A percentile compares a stretch with the other conserved stretches of the same genome.
Evolutionary conservation across 1,140 invertebrate species (phyloP).

Genomic region (Drosophila neocordata): DNA sequence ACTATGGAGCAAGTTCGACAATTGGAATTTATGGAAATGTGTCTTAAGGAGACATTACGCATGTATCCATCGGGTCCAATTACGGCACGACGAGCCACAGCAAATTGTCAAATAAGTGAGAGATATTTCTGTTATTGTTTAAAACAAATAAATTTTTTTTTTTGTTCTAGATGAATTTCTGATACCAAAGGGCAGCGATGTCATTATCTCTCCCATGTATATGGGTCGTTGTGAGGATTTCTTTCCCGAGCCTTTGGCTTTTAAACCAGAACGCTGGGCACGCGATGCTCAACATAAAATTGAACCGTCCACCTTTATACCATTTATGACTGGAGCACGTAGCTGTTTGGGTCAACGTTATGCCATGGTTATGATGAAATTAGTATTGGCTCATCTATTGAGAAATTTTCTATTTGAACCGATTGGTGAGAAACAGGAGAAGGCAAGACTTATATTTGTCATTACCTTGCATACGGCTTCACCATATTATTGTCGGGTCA

Average conservation of each 20-base stretch:
- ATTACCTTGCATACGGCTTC: constrained; percentile 57
- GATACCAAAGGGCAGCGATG: constrained; percentile 60
- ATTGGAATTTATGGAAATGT: constrained; percentile 85
- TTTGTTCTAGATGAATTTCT: constrained; percentile 60
- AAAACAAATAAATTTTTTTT: too few species aligned
- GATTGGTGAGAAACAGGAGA: constrained; percentile 49
- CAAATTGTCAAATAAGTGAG: constrained; percentile 65
- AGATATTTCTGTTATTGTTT: too few species aligned
- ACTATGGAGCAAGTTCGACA: constrained; percentile 84
- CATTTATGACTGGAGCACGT: constrained; percentile 87
- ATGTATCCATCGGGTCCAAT: constrained; percentile 92
- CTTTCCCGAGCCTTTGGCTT: constrained; percentile 89
- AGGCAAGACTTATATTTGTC: constrained; percentile 46
- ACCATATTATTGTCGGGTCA: constrained; percentile 56
- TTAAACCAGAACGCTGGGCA: constrained; percentile 90
- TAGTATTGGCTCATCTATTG: constrained; percentile 58
- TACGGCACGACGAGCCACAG: constrained; percentile 84
- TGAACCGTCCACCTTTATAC: constrained; percentile 85
- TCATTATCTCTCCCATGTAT: constrained; percentile 63
- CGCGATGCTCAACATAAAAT: constrained; percentile 71
- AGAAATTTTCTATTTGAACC: constrained; percentile 68
- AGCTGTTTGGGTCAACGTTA: constrained; percentile 86
- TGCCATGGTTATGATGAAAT: constrained; percentile 71
- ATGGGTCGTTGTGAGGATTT: constrained; percentile 71
- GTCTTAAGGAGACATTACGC: constrained; percentile 87